A percentile compares a stretch with the other conserved stretches of the same genome.
phyloP scores from a whole-genome alignment of 2,888 invertebrate genomes.

The Dicyrtomina minuta region DNA sequence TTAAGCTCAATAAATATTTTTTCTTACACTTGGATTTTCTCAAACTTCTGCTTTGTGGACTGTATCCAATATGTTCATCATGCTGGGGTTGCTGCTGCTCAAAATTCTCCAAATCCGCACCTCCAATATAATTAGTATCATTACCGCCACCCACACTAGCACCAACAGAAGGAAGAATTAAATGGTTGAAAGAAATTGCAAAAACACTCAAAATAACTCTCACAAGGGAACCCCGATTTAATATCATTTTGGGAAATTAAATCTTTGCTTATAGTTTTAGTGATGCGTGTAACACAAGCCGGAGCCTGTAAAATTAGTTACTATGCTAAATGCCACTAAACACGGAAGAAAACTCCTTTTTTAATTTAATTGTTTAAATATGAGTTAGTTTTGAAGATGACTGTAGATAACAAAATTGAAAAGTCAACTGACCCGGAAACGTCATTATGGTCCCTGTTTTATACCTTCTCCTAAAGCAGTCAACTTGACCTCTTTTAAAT shows the following conservation, averaged over 20 bases:
- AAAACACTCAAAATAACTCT: neutral
- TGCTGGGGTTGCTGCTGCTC: neutral
- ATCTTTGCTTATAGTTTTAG: too few species aligned
- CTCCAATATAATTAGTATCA: neutral
- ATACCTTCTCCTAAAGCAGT: slow-evolving; percentile 15
- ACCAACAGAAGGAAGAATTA: neutral
- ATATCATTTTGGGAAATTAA: neutral
- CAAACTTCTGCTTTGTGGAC: slow-evolving; percentile 32
- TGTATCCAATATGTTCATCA: slow-evolving; percentile 29
- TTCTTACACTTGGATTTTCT: slow-evolving; percentile 46
- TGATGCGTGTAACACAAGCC: too few species aligned
- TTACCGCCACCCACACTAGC: neutral
- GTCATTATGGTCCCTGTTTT: neutral
- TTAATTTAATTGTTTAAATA: neutral
- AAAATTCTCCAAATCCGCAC: neutral
- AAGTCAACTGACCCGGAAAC: slow-evolving; percentile 12
- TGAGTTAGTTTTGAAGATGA: neutral
- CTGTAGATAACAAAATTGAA: neutral
- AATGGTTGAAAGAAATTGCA: neutral
- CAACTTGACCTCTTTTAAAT: slow-evolving; percentile 36
- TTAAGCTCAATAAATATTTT: too few species aligned
- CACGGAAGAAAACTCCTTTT: neutral
- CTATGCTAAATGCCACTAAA: neutral
- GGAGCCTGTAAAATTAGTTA: too few species aligned
- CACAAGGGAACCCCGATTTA: neutral